Evolutionary conservation across 2,888 invertebrate species (phyloP), one percentile per base, ranked within the genome.

Genomic region (Netelia fuscicornis): DNA sequence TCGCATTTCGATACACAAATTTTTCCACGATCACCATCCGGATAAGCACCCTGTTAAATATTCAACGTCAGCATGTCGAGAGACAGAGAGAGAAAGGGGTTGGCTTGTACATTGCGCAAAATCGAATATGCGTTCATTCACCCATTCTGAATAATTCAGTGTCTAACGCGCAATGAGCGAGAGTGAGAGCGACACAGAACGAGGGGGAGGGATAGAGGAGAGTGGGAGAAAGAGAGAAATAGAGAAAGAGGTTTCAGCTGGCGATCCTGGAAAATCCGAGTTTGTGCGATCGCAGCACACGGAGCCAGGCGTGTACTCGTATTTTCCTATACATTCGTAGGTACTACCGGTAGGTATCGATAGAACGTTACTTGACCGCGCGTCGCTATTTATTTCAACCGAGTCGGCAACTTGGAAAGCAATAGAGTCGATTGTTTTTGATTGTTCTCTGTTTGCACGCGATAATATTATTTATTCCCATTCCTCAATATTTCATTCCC

Each of bases 41-140:
- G 87, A 89, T 90, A 88, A 90, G 88, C 88, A 83, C 80, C n/a
- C 86, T 77, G 86, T 87, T 90, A 90, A 90, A 90, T 90, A 90
- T 90, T 90, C 90, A 88, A 83, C 86, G 87, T 75, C 48, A 37
- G 42, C 48, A 52, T 44, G 48, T 72, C 75, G 60, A 65, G 82
- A 48, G 30, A 5, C 25, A 17, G 17, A 74, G 79, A 79, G 80
- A 70, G 68, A 80, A 79, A 68, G 37, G 25, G 70, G 82, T 79
- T 62, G 56, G 64, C 77, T 75, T 74, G 74, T 79, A 75, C 58
- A 75, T 60, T 67, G 81, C 42, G 58, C 65, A 75, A 64, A 82
- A 76, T 82, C 79, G 79, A 82, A 82, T 85, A 85, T 85, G 82
- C 79, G 85, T 82, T 85, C 71, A 79, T 85, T 85, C 82, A 78